phyloP scores from a whole-genome alignment of 2,888 invertebrate genomes.

The Caenorhabditis becei region DNA sequence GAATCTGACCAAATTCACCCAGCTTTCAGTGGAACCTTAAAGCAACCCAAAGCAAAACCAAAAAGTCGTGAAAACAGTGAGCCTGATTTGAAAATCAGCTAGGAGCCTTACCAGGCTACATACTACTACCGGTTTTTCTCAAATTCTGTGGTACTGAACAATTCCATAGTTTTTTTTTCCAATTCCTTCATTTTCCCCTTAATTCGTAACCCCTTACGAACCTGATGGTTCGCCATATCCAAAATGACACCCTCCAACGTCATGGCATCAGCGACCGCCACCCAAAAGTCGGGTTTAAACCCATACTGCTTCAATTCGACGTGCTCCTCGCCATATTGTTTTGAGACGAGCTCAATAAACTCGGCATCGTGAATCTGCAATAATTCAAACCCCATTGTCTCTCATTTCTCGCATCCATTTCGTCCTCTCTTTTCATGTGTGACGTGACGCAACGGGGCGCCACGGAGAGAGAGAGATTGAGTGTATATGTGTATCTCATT shows the following conservation, averaged over 20 bases:
- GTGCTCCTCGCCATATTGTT: constrained; percentile 78
- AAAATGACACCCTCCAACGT: constrained; percentile 80
- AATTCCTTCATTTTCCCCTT: no score
- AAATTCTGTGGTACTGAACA: no score
- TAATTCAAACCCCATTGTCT: constrained; percentile 15
- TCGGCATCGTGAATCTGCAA: constrained; percentile 78
- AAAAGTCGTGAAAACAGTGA: no score
- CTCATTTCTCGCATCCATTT: constrained; percentile 7
- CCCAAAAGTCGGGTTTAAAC: constrained; percentile 82
- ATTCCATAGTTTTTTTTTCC: no score
- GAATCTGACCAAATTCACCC: no score
- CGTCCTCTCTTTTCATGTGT: neutral
- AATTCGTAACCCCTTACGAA: no score
- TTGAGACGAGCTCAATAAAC: constrained; percentile 71
- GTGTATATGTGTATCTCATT: constrained; percentile 17
- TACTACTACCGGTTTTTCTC: no score
- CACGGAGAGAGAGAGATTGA: constrained; percentile 2
- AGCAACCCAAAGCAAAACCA: no score
- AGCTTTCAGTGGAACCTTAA: no score
- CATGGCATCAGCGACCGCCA: constrained; percentile 80
- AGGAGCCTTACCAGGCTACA: no score
- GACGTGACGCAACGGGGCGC: neutral
- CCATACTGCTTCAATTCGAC: constrained; percentile 78
- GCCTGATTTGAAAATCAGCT: no score
- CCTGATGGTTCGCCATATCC: constrained; percentile 79